Evolutionary conservation across 1,140 invertebrate species (phyloP).

Genomic region (Holotrichia oblita): DNA sequence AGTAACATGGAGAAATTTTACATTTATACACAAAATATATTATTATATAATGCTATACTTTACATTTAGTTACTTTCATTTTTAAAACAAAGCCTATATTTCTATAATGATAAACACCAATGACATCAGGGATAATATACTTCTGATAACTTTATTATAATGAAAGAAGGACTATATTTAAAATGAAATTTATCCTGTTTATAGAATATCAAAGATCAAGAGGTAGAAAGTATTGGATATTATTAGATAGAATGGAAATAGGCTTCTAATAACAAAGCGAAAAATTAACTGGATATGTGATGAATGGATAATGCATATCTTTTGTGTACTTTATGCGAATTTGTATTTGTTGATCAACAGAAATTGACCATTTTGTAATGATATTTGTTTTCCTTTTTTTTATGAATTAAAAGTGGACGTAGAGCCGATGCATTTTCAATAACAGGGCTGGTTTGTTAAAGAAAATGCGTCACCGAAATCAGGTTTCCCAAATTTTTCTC

Average conservation of each 20-base stretch:
- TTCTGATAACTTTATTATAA: background rate
- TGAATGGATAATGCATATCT: slow-evolving; percentile 12
- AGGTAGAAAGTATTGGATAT: slow-evolving; percentile 31
- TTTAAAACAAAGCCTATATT: slow-evolving; percentile 30
- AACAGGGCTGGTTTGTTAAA: slow-evolving; percentile 48
- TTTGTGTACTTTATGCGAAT: slow-evolving; percentile 26
- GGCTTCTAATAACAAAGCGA: slow-evolving; percentile 15
- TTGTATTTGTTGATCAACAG: background rate
- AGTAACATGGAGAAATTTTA: slow-evolving; percentile 37
- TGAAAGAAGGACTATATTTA: no score
- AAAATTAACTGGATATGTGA: slow-evolving; percentile 17
- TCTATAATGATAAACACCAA: slow-evolving; percentile 27
- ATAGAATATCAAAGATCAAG: background rate
- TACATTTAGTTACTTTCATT: slow-evolving; percentile 23
- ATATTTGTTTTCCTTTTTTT: background rate
- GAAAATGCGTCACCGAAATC: slow-evolving; percentile 17
- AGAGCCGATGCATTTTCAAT: slow-evolving; percentile 29
- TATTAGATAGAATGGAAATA: background rate
- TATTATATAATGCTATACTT: slow-evolving; percentile 29
- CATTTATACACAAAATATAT: slow-evolving; percentile 43
- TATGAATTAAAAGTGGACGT: slow-evolving; percentile 10
- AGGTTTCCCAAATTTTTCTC: slow-evolving; percentile 13
- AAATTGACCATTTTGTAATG: background rate
- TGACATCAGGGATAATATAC: slow-evolving; percentile 5
- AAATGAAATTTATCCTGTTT: background rate